Conservation (phyloP, 2,888 invertebrate species). For the Epinotia brunnichana region DNA sequence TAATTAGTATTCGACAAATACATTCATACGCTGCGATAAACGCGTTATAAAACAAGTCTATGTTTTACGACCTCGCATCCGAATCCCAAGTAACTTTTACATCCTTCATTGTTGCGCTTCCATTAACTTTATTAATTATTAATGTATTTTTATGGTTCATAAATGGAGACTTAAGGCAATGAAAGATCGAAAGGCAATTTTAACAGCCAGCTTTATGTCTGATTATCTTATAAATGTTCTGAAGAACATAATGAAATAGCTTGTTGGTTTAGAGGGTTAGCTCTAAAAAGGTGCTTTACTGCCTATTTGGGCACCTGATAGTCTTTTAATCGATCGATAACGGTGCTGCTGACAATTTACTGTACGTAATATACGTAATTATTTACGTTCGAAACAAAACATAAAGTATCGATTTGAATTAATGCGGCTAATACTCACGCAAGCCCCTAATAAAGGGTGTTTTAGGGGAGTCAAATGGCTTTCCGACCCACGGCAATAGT, state of each 20-base stretch:
- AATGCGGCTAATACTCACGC: slow-evolving; percentile 40
- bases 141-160: slow-evolving; percentile 58
- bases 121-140: slow-evolving; percentile 63
- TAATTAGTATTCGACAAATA: slow-evolving; percentile 71
- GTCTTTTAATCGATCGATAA: slow-evolving; percentile 29
- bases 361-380: neutral
- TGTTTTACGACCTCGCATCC: slow-evolving; percentile 61
- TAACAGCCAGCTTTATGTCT: slow-evolving; percentile 56
- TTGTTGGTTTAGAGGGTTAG: slow-evolving; percentile 51
- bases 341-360: slow-evolving; percentile 15
- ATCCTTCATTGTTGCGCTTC: slow-evolving; percentile 57
- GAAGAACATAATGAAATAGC: slow-evolving; percentile 49
- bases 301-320: slow-evolving; percentile 24
- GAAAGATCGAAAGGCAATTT: slow-evolving; percentile 49
- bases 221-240: slow-evolving; percentile 59
- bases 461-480: slow-evolving; percentile 68
- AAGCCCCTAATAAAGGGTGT: slow-evolving; percentile 43
- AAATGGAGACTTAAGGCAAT: slow-evolving; percentile 54
- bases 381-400: slow-evolving; percentile 15
- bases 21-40: slow-evolving; percentile 57
- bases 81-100: slow-evolving; percentile 56
- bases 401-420: slow-evolving; percentile 26
- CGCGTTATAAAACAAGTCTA: slow-evolving; percentile 60
- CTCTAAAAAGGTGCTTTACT: slow-evolving; percentile 30
- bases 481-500: slow-evolving; percentile 54